Evolutionary conservation across 1,140 invertebrate species (phyloP), one percentile per base, ranked within the genome.

Genomic region (Drosophila pseudoobscura): DNA sequence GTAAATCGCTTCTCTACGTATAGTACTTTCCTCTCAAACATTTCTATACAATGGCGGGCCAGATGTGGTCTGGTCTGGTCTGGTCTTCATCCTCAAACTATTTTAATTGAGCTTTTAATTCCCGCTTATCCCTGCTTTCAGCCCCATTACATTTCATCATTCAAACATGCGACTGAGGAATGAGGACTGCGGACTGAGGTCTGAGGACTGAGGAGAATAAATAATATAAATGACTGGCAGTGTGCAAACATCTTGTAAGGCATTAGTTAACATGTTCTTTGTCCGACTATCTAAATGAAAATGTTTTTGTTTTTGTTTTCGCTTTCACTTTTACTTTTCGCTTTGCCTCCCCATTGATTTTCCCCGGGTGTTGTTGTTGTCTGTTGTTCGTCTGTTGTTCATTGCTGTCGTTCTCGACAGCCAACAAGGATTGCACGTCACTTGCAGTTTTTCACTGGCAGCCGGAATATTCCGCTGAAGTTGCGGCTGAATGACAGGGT

Each of bases 371-470:
- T 13, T 39, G 35, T 39, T 49, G 8, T 56, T 45, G 46, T 45
- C 47, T 24, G 44, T 29, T 59, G 20, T 39, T 74, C 15, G 29
- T 54, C 53, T 57, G 53, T 49, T 57, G 49, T 50, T 70, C 44
- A 44, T 57, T 80, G 56, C 63, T 79, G 71, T 80, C 57, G 39
- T 62, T 75, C 58, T 46, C 49, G 56, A 71, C 56, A 58, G 57
- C 56, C 45, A 54, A 80, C 77, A 80, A 76, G 60, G 78, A 65
- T 45, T 22, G 53, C 72, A 75, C 60, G 72, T 80, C 72, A 76
- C 49, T 80, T 76, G 72, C 78, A 73, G 69, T 61, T 59, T 49
- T 50, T 13, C 22, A 22, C 17, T 31, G 24, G 24, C 52, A 24
- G 22, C 24, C 8, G 50, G 44, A 68, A 55, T 35, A 26, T 44